phyloP scores from a whole-genome alignment of 2,113 vertebrate genomes.

The Epinephelus fuscoguttatus region DNA sequence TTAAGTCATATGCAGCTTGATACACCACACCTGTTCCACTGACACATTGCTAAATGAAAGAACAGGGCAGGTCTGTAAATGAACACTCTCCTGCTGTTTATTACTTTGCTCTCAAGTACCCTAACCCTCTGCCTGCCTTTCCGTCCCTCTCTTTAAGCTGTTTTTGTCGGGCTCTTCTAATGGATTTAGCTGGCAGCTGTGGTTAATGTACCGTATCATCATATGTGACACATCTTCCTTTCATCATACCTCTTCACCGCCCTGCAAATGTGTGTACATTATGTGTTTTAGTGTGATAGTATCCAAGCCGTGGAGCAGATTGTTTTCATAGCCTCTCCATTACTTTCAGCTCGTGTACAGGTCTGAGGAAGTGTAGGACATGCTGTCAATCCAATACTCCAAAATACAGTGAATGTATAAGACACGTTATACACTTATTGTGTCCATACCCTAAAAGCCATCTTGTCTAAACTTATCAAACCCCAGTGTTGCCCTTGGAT shows the following conservation, averaged over 20 bases:
- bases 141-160: neutral
- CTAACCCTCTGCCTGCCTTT: slow-evolving; percentile 5
- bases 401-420: slow-evolving; percentile 22
- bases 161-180: slow-evolving; percentile 43
- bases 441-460: slow-evolving; percentile 1
- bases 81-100: slow-evolving; percentile 46
- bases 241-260: slow-evolving; percentile 51
- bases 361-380: slow-evolving; percentile 18
- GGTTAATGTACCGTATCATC: slow-evolving; percentile 67
- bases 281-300: slow-evolving; percentile 35
- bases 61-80: slow-evolving; percentile 45
- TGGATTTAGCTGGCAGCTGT: slow-evolving; percentile 33
- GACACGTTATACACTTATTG: neutral
- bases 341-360: slow-evolving; percentile 36
- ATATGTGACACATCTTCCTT: slow-evolving; percentile 67
- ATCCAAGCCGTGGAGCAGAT: slow-evolving; percentile 27
- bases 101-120: slow-evolving; percentile 31
- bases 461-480: slow-evolving; percentile 3
- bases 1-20: slow-evolving; percentile 56
- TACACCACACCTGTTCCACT: slow-evolving; percentile 64
- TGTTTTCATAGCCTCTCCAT: slow-evolving; percentile 51
- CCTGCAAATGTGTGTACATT: slow-evolving; percentile 38
- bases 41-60: slow-evolving; percentile 33
- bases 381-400: slow-evolving; percentile 4
- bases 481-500: neutral